Evolutionary conservation across 2,113 vertebrate species (phyloP).

Genomic region (Sorex araneus): DNA sequence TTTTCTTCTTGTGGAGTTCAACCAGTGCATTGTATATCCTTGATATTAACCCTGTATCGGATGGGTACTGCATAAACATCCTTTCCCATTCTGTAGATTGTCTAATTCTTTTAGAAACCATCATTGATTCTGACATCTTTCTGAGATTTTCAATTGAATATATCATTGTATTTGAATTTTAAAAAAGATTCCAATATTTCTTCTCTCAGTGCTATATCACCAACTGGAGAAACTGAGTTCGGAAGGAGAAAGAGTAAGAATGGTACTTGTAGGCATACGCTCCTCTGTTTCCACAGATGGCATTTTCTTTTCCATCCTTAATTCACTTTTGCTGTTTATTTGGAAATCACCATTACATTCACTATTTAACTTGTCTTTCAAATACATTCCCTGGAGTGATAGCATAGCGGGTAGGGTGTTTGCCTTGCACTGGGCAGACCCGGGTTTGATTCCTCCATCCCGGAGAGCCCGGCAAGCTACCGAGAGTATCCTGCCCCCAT

Average conservation of each 20-base stretch:
- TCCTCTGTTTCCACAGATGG: background rate
- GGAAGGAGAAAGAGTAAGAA: background rate
- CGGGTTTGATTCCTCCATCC: no score
- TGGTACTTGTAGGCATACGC: background rate
- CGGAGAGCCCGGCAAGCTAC: no score
- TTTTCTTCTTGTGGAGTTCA: no score
- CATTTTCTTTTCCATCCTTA: background rate
- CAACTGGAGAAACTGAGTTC: background rate
- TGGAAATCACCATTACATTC: background rate
- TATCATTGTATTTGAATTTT: background rate
- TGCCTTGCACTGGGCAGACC: no score
- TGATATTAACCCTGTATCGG: no score
- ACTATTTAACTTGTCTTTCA: background rate
- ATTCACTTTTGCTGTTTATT: background rate
- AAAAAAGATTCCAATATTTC: background rate
- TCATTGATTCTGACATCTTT: background rate
- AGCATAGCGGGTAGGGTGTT: no score
- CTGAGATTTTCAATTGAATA: background rate
- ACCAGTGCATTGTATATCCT: no score
- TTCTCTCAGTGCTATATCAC: background rate
- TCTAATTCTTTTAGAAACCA: background rate
- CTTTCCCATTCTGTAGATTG: no score
- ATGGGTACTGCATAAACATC: no score
- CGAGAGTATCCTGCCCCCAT: no score
- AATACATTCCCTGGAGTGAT: rapidly evolving